These are phyloP conservation scores for Plumapathes pennacea DNA, from an alignment of 92 coral and sea anemone genomes.

Conservation along the genomic window DNA sequence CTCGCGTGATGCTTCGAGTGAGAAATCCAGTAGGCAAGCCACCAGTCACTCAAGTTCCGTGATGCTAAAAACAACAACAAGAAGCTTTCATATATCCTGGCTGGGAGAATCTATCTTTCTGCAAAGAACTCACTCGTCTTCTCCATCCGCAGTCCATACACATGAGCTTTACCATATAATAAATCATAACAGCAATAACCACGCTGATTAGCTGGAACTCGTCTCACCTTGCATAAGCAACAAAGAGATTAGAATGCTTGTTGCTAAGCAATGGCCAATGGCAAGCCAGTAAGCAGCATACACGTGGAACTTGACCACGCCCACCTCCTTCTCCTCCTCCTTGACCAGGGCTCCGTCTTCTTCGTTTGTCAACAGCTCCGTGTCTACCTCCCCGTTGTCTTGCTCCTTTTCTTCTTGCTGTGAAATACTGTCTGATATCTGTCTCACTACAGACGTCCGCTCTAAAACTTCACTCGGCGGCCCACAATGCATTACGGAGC, in stretches of 20 bases:
- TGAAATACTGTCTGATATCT: slow-evolving; percentile 33
- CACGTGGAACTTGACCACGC: slow-evolving; percentile 96
- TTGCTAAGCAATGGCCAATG: slow-evolving; percentile 88
- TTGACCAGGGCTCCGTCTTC: slow-evolving; percentile 73
- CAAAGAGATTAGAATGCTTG: slow-evolving; percentile 82
- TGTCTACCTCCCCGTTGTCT: slow-evolving; percentile 8
- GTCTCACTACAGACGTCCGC: slow-evolving; percentile 47
- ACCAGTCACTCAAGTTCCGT: slow-evolving; percentile 98
- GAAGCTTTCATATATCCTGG: too few relatives aligned
- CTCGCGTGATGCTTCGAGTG: slow-evolving; percentile 49
- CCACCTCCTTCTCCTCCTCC: slow-evolving; percentile 90
- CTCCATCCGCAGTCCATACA: too few relatives aligned
- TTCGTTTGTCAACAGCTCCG: slow-evolving; percentile 23
- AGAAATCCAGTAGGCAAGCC: slow-evolving; percentile 99
- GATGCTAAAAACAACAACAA: slow-evolving; percentile 61
- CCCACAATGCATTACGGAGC: slow-evolving; percentile 65
- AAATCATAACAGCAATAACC: too few relatives aligned
- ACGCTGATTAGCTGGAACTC: too few relatives aligned
- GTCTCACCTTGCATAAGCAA: slow-evolving; percentile 88
- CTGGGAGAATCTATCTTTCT: too few relatives aligned
- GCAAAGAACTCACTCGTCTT: too few relatives aligned
- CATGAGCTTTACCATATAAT: too few relatives aligned
- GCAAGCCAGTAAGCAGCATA: slow-evolving; percentile 95
- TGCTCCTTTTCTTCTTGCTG: slow-evolving; percentile 15
- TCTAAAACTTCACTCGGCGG: slow-evolving; percentile 70